Base-by-base conservation (phyloP, 2,113 vertebrate genomes). In the Nettapus auritus region DNA sequence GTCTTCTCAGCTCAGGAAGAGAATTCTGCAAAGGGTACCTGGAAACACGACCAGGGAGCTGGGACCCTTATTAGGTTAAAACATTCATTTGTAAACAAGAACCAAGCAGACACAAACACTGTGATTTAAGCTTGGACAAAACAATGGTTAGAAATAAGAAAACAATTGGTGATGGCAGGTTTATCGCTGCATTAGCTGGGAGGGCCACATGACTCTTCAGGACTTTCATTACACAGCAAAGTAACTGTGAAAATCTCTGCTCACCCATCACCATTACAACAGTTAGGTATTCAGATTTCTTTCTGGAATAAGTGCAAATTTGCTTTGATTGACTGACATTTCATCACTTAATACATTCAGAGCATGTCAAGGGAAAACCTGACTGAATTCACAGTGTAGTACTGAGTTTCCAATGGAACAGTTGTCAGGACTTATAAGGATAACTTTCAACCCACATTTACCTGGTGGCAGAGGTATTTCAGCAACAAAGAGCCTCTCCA, bases 331-430 rank as follows among this genome's bases (percentile, higher is more conserved):
- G 93, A 84, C 59, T 96, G 96, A 94, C 88, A 64, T 88, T 88
- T 94, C 83, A 88, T 86, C 92, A 78, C 82, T 96, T 94, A 88
- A 96, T 95, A 93, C 56, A 86, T 91, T 90, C 93, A 93, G 67
- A 88, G 89, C 70, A 48, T 76, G 86, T 92, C 90, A 96, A 83
- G 92, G 86, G 73, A 93, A 83, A 91, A 90, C 76, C 86, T 91
- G 82, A 81, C 93, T 91, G 79, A 95, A 91, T 91, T 90, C 93
- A 93, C 90, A 96, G 60, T 91, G 91, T 69, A 33, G 68, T 68
- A 23, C 79, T 86, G 86, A 96, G 96, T 68, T 94, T 94, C 93
- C 93, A 92, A 93, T n/a, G 91, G 84, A 96, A 40, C 81, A 91
- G 77, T 78, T 94, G 94, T 92, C 89, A 94, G 74, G 83, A 89